phyloP scores from a whole-genome alignment of 2,888 invertebrate genomes.

The Tinea pellionella region DNA sequence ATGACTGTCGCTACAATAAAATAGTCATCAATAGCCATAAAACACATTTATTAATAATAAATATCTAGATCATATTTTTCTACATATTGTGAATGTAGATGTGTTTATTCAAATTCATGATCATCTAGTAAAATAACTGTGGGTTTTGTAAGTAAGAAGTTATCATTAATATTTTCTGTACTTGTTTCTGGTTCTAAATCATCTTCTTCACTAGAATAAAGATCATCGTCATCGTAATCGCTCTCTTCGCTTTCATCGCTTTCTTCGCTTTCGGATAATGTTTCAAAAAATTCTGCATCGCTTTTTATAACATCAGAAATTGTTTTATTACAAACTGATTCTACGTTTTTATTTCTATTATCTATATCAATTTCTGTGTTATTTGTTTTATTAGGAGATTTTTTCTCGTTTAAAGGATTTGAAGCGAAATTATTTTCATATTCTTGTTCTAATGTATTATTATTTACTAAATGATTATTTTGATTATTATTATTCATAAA shows the following conservation, averaged over 20 bases:
- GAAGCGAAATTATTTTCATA: too few relatives aligned
- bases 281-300: background rate
- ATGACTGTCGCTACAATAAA: too few relatives aligned
- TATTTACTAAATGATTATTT: background rate
- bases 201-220: background rate
- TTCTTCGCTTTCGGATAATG: background rate
- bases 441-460: background rate
- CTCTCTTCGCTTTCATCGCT: background rate
- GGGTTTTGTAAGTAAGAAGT: background rate
- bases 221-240: too few relatives aligned
- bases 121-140: background rate
- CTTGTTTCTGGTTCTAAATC: background rate
- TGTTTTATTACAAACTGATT: too few relatives aligned
- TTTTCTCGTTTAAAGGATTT: background rate
- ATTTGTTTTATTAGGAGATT: background rate
- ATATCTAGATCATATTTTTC: background rate
- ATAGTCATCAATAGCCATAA: too few relatives aligned
- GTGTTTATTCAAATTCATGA: background rate
- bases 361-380: background rate
- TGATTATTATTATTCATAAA: background rate
- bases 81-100: background rate
- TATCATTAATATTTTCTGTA: background rate
- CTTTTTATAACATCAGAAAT: background rate
- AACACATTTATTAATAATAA: too few relatives aligned
- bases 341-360: too few relatives aligned